Percentiles rank a stretch among this genome's conserved stretches.
Evolutionary conservation across 37 sponge, comb jelly and placozoan genomes (phyloP).

Genomic region (Chondrilla cf. caribensis): DNA sequence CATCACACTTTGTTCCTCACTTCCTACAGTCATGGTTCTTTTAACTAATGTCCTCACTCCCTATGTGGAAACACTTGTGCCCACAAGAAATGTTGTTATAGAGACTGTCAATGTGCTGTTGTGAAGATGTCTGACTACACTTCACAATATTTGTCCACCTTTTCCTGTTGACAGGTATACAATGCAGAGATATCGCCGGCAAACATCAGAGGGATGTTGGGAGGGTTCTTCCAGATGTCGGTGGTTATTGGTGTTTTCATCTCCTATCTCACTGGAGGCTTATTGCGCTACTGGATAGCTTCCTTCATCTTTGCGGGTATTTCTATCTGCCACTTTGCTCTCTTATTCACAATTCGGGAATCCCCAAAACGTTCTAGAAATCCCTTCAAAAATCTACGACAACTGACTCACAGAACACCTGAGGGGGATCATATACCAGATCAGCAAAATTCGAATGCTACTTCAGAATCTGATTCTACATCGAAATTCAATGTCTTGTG

Average conservation of each 20-base stretch:
- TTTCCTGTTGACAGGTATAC: constrained; percentile 80
- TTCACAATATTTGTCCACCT: no score
- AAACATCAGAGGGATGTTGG: constrained; percentile 56
- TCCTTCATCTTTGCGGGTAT: constrained; percentile 50
- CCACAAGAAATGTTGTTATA: no score
- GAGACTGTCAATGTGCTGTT: no score
- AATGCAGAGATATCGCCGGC: constrained; percentile 70
- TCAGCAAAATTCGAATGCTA: background rate
- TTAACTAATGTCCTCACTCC: no score
- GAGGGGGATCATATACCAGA: no score
- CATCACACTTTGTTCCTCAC: no score
- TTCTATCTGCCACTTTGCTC: constrained; percentile 25
- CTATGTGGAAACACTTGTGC: no score
- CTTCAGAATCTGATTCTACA: background rate
- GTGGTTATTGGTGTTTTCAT: constrained; percentile 69
- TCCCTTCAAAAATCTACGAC: background rate
- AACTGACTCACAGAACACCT: background rate
- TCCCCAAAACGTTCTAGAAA: constrained; percentile 68
- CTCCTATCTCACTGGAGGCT: constrained; percentile 32
- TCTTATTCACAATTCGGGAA: constrained; percentile 59
- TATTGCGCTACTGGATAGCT: constrained; percentile 28
- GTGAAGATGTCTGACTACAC: no score
- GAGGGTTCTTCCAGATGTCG: constrained; percentile 61
- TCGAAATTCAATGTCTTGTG: background rate
- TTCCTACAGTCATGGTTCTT: no score